A percentile compares a stretch with the other conserved stretches of the same genome.
phyloP scores from a whole-genome alignment of 2,888 invertebrate species.

The Andrena camellia region DNA sequence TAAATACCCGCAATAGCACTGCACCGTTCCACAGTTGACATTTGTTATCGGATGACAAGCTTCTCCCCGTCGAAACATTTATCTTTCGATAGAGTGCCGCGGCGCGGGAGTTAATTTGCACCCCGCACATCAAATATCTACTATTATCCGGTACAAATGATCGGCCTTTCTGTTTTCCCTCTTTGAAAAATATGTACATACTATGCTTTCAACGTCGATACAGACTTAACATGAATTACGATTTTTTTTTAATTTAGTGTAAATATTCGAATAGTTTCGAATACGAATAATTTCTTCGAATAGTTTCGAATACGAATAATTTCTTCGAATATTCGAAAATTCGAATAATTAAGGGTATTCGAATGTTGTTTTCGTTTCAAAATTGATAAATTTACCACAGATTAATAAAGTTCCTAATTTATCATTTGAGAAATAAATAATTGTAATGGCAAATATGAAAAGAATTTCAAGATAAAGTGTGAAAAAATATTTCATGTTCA shows the following conservation, averaged over 20 bases:
- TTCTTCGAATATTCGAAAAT: too few relatives aligned
- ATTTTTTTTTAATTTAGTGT: neutral
- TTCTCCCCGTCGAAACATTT: slow-evolving; percentile 69
- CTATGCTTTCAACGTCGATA: neutral
- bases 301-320: too few relatives aligned
- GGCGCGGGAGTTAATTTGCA: slow-evolving; percentile 62
- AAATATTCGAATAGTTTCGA: neutral
- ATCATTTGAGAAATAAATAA: too few relatives aligned
- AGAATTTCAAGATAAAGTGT: too few relatives aligned
- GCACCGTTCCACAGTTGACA: slow-evolving; percentile 61
- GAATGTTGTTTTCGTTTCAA: too few relatives aligned
- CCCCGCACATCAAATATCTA: slow-evolving; percentile 50
- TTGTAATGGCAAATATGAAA: too few relatives aligned
- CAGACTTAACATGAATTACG: neutral
- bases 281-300: too few relatives aligned
- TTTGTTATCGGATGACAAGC: slow-evolving; percentile 73
- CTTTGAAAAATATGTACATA: neutral
- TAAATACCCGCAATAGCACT: slow-evolving; percentile 50
- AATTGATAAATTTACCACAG: too few relatives aligned
- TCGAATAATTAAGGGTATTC: too few relatives aligned
- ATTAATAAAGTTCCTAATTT: too few relatives aligned
- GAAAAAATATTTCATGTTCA: too few relatives aligned
- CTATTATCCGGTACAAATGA: slow-evolving; percentile 56
- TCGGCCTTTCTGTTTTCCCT: slow-evolving; percentile 33
- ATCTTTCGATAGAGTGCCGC: slow-evolving; percentile 62